A percentile compares a stretch with the other conserved stretches of the same genome.
phyloP scores from a whole-genome alignment of 2,888 invertebrate species.

The Syrphus vitripennis region DNA sequence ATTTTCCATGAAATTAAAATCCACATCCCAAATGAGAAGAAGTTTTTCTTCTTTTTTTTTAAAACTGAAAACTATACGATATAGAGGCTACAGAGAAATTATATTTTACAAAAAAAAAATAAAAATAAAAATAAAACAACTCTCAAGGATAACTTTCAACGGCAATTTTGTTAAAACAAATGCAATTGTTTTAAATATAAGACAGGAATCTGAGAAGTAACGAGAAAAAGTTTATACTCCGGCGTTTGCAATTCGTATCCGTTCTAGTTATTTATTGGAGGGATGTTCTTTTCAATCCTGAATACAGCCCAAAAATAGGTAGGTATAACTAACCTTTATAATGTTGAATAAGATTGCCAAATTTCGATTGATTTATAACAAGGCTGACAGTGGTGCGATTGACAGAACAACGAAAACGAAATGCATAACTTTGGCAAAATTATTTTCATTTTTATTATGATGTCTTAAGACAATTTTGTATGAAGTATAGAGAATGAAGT shows the following conservation, averaged over 20 bases:
- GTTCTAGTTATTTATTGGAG: background rate
- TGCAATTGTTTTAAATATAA: constrained; percentile 6
- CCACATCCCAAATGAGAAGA: constrained; percentile 15
- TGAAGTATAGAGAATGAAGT: too few species aligned
- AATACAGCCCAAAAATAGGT: too few species aligned
- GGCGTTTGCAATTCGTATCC: constrained; percentile 23
- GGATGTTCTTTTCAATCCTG: background rate
- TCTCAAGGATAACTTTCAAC: constrained; percentile 51
- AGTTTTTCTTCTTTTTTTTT: constrained; percentile 9
- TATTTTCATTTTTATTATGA: too few species aligned
- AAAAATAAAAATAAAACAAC: constrained; percentile 45
- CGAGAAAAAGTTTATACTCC: background rate
- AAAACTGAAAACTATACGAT: background rate
- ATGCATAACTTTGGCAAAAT: too few species aligned
- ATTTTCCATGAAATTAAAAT: constrained; percentile 52
- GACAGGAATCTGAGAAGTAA: constrained; percentile 1
- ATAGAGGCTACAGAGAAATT: constrained; percentile 18
- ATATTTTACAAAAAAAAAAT: constrained; percentile 17
- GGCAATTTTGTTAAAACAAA: constrained; percentile 64
- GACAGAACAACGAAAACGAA: too few species aligned
- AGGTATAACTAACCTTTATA: too few species aligned
- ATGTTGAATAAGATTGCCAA: too few species aligned
- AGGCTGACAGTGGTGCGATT: too few species aligned
- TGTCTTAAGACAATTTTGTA: too few species aligned
- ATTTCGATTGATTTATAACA: too few species aligned